Base-by-base conservation (phyloP, 2,888 invertebrate genomes). In the Nysson spinosus region DNA sequence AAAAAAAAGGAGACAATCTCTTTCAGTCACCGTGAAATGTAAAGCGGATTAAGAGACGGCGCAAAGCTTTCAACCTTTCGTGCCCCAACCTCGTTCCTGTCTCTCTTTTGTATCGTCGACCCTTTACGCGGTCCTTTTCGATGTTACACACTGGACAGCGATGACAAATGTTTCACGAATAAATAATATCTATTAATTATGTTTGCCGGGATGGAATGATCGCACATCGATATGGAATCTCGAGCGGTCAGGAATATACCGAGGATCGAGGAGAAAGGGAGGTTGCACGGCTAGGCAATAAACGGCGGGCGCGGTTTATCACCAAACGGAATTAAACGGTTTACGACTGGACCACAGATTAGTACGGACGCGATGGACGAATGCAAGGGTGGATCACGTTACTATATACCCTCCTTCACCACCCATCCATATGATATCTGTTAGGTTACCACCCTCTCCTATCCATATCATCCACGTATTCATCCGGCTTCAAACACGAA, bases 281-380 rank as follows among this genome's bases (percentile, higher is more conserved):
- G 35, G 56, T 51, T 19, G 72, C 56, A 35, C 54, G 43, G 67
- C 68, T 43, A 51, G 75, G 80, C 79, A 80, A 84, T 85, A 84
- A 84, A 85, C 79, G 80, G 76, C 68, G 71, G 78, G 75, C 78
- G 77, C 84, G 83, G 84, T 87, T 86, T 86, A 87, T 87, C 86
- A 83, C 84, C 82, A 84, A 85, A 84, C 86, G 85, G 86, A 86
- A 86, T 87, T 86, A 87, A 86, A 87, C 85, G 85, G 84, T 87
- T 87, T 87, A 87, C 86, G 86, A 87, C 84, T 85, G 84, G 82
- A 85, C 86, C 85, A 83, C 85, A 86, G 86, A 86, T 87, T 86
- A 87, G 86, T 86, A 82, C 79, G 81, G 80, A 83, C 78, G 83
- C 82, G 81, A 84, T 82, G 83, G 81, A 83, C 82, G 82, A 83